Conservation (phyloP, 2,888 invertebrate genomes). For the Lissonota sp. region DNA sequence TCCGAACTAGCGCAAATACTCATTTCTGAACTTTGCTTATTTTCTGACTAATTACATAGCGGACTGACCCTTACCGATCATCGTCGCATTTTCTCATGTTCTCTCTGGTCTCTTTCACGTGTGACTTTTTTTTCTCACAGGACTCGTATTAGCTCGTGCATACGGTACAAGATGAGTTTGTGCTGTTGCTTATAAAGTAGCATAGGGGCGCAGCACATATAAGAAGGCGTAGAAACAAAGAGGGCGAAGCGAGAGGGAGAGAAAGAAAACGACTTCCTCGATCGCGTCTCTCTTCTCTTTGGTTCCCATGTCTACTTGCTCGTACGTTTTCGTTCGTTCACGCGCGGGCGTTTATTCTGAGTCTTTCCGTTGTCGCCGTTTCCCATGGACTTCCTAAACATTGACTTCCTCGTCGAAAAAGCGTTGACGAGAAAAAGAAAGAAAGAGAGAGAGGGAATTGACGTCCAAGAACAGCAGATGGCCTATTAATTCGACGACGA, state of each 20-base stretch:
- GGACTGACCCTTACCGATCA: background rate
- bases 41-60: too few relatives aligned
- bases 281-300: conserved; percentile 65
- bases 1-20: too few relatives aligned
- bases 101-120: conserved; percentile 3
- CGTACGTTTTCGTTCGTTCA: conserved; percentile 55
- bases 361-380: conserved; percentile 83
- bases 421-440: conserved; percentile 53
- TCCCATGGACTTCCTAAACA: conserved; percentile 84
- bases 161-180: conserved; percentile 4
- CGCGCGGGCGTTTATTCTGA: conserved; percentile 68
- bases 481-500: conserved; percentile 81
- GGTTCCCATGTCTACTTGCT: conserved; percentile 79
- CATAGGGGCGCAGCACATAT: conserved; percentile 38
- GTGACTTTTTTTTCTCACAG: conserved; percentile 3
- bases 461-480: conserved; percentile 77
- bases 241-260: conserved; percentile 9
- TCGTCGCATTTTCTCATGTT: background rate
- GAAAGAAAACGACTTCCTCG: conserved; percentile 72
- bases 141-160: conserved; percentile 10
- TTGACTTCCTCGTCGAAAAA: conserved; percentile 81
- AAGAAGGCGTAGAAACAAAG: conserved; percentile 50
- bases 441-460: background rate
- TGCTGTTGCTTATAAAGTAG: conserved; percentile 49
- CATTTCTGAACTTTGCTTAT: too few relatives aligned